Conservation (phyloP, 2,113 vertebrate species). For the Helogale parvula region DNA sequence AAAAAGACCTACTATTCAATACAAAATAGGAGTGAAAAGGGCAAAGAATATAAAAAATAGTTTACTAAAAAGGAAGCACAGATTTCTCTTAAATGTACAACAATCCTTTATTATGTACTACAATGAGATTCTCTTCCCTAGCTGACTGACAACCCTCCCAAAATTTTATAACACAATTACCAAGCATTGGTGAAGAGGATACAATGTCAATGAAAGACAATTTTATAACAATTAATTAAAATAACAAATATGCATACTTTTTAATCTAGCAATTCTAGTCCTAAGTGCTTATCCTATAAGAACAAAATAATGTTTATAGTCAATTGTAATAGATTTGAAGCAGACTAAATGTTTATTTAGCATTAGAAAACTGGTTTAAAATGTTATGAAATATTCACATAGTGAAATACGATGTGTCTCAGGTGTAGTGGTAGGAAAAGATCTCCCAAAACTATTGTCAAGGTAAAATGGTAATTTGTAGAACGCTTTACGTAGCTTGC, state of each 20-base stretch:
- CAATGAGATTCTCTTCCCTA: neutral
- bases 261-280: neutral
- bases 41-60: neutral
- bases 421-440: neutral
- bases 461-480: neutral
- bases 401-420: neutral
- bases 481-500: neutral
- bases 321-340: neutral
- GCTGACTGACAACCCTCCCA: neutral
- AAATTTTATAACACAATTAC: neutral
- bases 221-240: slow-evolving; percentile 24
- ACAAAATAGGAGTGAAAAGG: neutral
- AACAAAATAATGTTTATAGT: slow-evolving; percentile 14
- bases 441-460: neutral
- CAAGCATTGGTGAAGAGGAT: neutral
- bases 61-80: neutral
- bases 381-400: neutral
- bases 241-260: neutral
- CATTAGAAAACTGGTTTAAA: neutral
- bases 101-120: neutral
- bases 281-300: neutral
- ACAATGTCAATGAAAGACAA: neutral
- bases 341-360: neutral
- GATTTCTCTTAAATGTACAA: neutral
- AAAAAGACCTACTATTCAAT: neutral